A percentile compares a stretch with the other conserved stretches of the same genome.
phyloP scores from a whole-genome alignment of 2,888 invertebrate species.

The Cremastinae sp. region DNA sequence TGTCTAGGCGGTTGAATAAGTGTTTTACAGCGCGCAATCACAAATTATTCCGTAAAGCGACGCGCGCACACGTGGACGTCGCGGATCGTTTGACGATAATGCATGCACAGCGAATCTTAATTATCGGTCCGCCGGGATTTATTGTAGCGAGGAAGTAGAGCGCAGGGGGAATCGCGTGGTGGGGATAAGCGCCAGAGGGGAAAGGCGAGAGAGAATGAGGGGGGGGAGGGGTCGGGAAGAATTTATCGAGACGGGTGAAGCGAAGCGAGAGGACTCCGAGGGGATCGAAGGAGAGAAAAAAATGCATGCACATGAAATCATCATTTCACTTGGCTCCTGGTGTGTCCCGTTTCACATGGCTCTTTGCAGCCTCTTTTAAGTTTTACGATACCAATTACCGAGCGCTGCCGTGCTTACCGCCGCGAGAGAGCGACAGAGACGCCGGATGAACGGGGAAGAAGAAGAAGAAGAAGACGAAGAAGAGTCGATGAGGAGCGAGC shows the following conservation, averaged over 20 bases:
- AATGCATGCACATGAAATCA: constrained; percentile 60
- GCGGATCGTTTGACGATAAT: constrained; percentile 29
- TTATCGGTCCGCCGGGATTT: constrained; percentile 33
- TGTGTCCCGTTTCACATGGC: constrained; percentile 66
- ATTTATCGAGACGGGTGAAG: constrained; percentile 57
- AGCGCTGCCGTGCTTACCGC: constrained; percentile 65
- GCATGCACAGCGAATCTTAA: constrained; percentile 39
- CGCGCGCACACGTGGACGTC: not conserved
- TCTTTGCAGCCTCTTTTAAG: constrained; percentile 65
- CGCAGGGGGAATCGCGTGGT: constrained; percentile 44
- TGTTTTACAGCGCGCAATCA: too few relatives aligned
- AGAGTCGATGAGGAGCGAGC: too few relatives aligned
- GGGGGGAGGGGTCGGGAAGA: constrained; percentile 36
- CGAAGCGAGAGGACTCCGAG: not conserved
- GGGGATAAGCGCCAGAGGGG: constrained; percentile 43
- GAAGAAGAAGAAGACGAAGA: constrained; percentile 40
- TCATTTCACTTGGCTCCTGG: constrained; percentile 62
- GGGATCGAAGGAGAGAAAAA: constrained; percentile 32
- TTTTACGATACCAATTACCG: constrained; percentile 68
- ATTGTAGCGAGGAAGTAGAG: constrained; percentile 44
- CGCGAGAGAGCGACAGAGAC: constrained; percentile 34
- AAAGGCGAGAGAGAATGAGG: constrained; percentile 39
- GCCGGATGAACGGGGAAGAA: constrained; percentile 45
- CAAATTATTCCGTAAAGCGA: not conserved
- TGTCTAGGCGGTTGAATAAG: too few relatives aligned